Evolutionary conservation across 1,140 invertebrate genomes (phyloP), one percentile per base, ranked within the genome.

Genomic region (Drosophila quadrilineata): DNA sequence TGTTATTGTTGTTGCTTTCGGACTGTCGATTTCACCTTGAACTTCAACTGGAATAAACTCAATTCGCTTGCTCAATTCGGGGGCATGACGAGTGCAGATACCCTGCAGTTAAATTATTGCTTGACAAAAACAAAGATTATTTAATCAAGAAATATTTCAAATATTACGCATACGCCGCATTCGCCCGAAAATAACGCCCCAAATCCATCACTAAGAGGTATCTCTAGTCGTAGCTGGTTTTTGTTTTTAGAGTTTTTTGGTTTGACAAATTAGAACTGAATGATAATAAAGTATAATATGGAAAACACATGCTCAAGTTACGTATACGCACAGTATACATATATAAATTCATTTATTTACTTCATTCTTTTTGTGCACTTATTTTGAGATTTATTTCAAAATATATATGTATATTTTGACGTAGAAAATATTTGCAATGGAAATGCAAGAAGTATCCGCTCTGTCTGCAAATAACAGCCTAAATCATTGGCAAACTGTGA

Each of bases 21-120:
- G 64, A 64, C 58, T 56, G 48, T 26, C 28, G 59, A 52, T 73
- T 56, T 82, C 54, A 74, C 77, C 77, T 82, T 82, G 77, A 82
- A 82, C 77, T 82, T 82, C 77, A 82, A 82, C 77, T 82, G 73
- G 43, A 84, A 82, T 84, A 77, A 84, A 82, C 77, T 82, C 28
- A 36, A 59, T 48, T 69, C n/a, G n/a, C n/a, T n/a, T n/a, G n/a
- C 64, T 43, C 36, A 49, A 33, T 56, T 59, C 46, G 17, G 33
- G 33, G 26, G 35, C 9, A 10, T 16, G 28, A 16, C n/a, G 28
- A 54, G 48, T 3, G 2, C 1, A 31, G 29, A 66, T 66, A 66
- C 57, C 22, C 63, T 66, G 9, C 6, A 58, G 17, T 1, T 6
- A 9, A n/a, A n/a, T n/a, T n/a, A n/a, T n/a, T n/a, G n/a, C n/a